Evolutionary conservation across 2,113 vertebrate genomes (phyloP).

Genomic region (Rhynchomys soricoides): DNA sequence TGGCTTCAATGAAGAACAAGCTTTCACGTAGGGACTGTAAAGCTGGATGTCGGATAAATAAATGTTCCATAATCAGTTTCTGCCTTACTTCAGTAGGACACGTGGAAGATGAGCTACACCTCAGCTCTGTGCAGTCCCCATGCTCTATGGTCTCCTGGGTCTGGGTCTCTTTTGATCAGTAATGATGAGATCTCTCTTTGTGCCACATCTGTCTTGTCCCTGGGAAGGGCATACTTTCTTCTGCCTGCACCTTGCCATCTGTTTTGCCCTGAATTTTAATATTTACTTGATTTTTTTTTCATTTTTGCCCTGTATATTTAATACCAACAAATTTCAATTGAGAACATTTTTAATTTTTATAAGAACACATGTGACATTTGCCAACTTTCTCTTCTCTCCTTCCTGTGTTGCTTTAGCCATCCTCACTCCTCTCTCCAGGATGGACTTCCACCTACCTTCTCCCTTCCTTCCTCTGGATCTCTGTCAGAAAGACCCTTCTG

Average conservation of each 20-base stretch:
- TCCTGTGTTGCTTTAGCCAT: not conserved
- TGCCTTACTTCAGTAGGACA: not conserved
- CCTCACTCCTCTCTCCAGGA: not conserved
- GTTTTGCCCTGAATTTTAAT: conserved; percentile 37
- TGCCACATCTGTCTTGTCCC: not conserved
- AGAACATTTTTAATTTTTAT: not conserved
- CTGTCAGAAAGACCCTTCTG: not conserved
- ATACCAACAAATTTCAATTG: conserved; percentile 50
- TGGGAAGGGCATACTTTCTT: conserved; percentile 58
- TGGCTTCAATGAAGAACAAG: too few relatives aligned
- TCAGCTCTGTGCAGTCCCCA: not conserved
- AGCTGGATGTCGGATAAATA: not conserved
- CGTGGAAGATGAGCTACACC: fast-evolving
- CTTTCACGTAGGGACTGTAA: too few relatives aligned
- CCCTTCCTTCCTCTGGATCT: not conserved
- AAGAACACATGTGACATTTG: not conserved
- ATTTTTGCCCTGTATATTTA: conserved; percentile 13
- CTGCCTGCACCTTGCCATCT: conserved; percentile 31
- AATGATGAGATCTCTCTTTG: not conserved
- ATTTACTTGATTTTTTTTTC: not conserved
- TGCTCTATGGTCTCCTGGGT: not conserved
- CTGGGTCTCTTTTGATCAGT: not conserved
- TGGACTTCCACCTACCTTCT: not conserved
- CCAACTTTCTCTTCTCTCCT: not conserved
- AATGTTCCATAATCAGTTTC: not conserved